Conservation (phyloP, 2,797 vertebrate genomes). For the Nannoperca obscura region DNA sequence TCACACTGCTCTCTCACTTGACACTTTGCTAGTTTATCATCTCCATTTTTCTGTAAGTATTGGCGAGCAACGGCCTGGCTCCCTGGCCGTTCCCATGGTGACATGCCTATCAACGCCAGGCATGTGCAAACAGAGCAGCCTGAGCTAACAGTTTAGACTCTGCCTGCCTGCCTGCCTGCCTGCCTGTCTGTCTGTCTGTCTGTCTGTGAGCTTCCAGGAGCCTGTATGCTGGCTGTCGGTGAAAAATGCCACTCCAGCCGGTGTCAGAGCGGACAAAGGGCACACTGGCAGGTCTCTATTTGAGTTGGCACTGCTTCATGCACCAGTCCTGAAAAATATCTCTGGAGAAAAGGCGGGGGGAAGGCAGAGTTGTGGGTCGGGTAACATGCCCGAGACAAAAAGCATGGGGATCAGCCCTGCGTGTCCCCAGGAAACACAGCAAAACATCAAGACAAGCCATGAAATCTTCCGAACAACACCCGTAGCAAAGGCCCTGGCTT, state of each 20-base stretch:
- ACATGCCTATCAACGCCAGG: conserved; percentile 85
- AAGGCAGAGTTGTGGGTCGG: conserved; percentile 66
- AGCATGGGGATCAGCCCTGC: conserved; percentile 65
- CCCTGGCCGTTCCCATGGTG: conserved; percentile 86
- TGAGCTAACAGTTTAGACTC: conserved; percentile 83
- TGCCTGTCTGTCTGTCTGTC: conserved; percentile 55
- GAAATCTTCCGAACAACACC: conserved; percentile 82
- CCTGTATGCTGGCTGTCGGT: conserved; percentile 73
- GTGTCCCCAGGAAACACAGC: conserved; percentile 72
- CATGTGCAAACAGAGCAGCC: conserved; percentile 86
- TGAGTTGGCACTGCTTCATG: conserved; percentile 82
- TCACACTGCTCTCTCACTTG: conserved; percentile 75
- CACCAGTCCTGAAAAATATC: conserved; percentile 75
- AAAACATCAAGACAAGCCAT: conserved; percentile 82
- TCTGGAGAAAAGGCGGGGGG: conserved; percentile 58
- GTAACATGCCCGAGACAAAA: conserved; percentile 82
- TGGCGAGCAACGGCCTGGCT: conserved; percentile 76
- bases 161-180: conserved; percentile 56
- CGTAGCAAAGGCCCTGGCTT: conserved; percentile 77
- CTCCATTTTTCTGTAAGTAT: conserved; percentile 72
- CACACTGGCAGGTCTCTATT: conserved; percentile 87
- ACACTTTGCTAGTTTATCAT: conserved; percentile 86
- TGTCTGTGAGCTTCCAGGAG: conserved; percentile 71
- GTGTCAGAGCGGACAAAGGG: conserved; percentile 85
- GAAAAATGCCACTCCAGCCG: conserved; percentile 77